A percentile compares a stretch with the other conserved stretches of the same genome.
phyloP scores from a whole-genome alignment of 2,888 invertebrate genomes.

The Pheosia tremula region DNA sequence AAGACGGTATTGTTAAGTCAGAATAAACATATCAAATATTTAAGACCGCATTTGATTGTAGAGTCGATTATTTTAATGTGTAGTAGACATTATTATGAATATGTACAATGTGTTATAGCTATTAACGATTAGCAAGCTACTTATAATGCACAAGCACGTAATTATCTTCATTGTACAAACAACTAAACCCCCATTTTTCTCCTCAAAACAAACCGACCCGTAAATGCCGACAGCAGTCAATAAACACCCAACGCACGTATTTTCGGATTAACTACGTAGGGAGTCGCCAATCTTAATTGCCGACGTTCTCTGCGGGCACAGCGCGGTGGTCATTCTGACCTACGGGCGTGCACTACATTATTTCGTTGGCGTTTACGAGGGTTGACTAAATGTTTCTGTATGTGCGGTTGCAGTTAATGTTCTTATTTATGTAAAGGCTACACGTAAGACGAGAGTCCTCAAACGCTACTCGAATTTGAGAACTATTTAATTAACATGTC shows the following conservation, averaged over 20 bases:
- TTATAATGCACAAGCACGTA: slow-evolving; percentile 2
- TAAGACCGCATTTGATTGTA: too few relatives aligned
- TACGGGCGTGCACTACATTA: slow-evolving; percentile 69
- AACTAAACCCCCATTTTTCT: slow-evolving; percentile 30
- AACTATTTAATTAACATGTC: too few relatives aligned
- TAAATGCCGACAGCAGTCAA: slow-evolving; percentile 69
- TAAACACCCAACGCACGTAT: slow-evolving; percentile 81
- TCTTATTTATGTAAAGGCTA: slow-evolving; percentile 28
- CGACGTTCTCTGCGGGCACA: slow-evolving; percentile 59
- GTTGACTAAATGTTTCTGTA: slow-evolving; percentile 60
- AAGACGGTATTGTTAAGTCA: neutral
- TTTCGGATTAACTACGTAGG: slow-evolving; percentile 79
- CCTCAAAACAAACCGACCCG: slow-evolving; percentile 59
- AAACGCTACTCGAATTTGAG: too few relatives aligned
- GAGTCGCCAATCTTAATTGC: slow-evolving; percentile 81
- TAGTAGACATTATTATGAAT: too few relatives aligned
- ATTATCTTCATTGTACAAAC: neutral
- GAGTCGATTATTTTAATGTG: too few relatives aligned
- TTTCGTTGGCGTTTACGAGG: slow-evolving; percentile 74
- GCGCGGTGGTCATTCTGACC: slow-evolving; percentile 68
- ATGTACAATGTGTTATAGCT: too few relatives aligned
- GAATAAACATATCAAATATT: neutral
- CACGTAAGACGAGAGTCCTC: neutral
- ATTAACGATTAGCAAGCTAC: neutral
- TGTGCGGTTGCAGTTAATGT: slow-evolving; percentile 45